These are phyloP conservation scores for Plagodis pulveraria DNA, from an alignment of 2,888 invertebrate species.

Conservation along the genomic window DNA sequence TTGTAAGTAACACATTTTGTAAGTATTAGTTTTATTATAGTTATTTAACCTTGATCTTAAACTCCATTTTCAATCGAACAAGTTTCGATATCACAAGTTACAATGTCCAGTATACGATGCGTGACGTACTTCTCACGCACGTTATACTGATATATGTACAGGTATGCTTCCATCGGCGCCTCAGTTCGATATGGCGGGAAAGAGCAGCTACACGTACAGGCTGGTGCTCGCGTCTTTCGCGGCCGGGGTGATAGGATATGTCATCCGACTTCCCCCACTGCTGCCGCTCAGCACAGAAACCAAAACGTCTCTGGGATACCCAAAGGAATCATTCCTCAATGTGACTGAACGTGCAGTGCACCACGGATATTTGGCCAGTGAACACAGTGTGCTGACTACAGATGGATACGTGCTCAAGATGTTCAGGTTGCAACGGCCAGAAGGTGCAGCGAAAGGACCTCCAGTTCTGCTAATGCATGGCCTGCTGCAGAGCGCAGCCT, in stretches of 20 bases:
- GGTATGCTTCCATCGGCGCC: not conserved
- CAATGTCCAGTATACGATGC: not conserved
- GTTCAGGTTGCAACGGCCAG: conserved; percentile 56
- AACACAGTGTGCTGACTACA: conserved; percentile 59
- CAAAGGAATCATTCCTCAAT: conserved; percentile 34
- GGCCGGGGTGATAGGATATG: conserved; percentile 29
- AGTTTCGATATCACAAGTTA: not conserved
- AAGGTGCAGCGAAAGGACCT: conserved; percentile 33
- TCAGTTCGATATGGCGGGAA: conserved; percentile 30
- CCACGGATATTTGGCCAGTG: conserved; percentile 58
- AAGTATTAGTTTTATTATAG: too few species aligned
- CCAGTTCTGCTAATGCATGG: conserved; percentile 72
- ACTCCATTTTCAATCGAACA: conserved; percentile 3
- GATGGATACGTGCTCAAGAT: conserved; percentile 66
- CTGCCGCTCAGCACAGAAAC: conserved; percentile 32
- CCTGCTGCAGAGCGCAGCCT: conserved; percentile 61
- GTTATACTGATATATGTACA: conserved; percentile 5
- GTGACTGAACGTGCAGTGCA: conserved; percentile 34
- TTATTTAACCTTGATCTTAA: conserved; percentile 21
- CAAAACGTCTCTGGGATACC: conserved; percentile 37
- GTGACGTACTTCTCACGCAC: conserved; percentile 21
- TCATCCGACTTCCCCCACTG: conserved; percentile 19
- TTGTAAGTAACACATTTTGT: too few species aligned
- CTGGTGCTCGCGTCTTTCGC: conserved; percentile 28
- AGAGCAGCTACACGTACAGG: conserved; percentile 30